These are phyloP conservation scores for Petrophora chlorosata DNA, from an alignment of 2,888 invertebrate species.

Conservation along the genomic window DNA sequence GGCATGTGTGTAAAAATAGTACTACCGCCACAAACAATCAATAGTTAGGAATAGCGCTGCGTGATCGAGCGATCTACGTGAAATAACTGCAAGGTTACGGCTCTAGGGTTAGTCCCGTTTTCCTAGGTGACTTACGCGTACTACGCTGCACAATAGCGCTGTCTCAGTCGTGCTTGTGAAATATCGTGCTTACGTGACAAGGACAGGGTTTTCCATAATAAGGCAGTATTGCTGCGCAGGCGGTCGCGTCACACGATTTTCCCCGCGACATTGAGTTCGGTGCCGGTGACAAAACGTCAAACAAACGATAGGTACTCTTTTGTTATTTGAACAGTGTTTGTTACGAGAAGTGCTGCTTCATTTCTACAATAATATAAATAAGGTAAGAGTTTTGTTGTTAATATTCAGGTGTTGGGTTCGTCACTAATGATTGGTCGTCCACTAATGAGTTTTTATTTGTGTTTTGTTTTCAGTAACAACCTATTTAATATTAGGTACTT, in stretches of 20 bases:
- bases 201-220: conserved; percentile 12
- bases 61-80: no score
- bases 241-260: conserved; percentile 55
- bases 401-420: conserved; percentile 10
- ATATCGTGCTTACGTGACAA: conserved; percentile 19
- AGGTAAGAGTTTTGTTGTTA: conserved; percentile 38
- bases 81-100: conserved; percentile 35
- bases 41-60: no score
- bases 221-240: conserved; percentile 43
- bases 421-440: conserved; percentile 48
- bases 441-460: conserved; percentile 31
- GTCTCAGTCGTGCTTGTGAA: conserved; percentile 38
- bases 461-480: no score
- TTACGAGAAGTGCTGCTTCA: conserved; percentile 33
- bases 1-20: no score
- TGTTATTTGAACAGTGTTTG: conserved; percentile 32
- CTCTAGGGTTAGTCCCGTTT: conserved; percentile 50
- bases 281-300: conserved; percentile 48
- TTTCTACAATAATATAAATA: conserved; percentile 37
- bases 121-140: conserved; percentile 46
- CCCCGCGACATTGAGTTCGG: conserved; percentile 37
- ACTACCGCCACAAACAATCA: no score
- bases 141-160: conserved; percentile 29
- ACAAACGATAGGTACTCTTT: conserved; percentile 32
- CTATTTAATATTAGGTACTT: no score